Conservation (phyloP, 2,888 invertebrate genomes). For the Drosophila falleni region DNA sequence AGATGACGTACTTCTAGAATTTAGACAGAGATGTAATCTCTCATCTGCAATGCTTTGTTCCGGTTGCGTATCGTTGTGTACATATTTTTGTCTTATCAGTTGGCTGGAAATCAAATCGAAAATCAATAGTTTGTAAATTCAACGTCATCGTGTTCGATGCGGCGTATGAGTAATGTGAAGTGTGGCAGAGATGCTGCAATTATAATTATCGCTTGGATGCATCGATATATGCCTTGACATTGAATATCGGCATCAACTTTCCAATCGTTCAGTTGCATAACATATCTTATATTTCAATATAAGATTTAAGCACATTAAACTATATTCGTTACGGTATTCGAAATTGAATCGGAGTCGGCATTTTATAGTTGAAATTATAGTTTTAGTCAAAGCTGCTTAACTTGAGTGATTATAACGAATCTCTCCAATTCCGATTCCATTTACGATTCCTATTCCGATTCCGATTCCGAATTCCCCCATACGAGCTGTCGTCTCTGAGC, state of each 20-base stretch:
- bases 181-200: slow-evolving; percentile 1
- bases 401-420: slow-evolving; percentile 24
- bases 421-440: slow-evolving; percentile 1
- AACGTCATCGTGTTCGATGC: not conserved
- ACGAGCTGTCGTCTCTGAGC: slow-evolving; percentile 16
- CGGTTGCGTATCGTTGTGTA: slow-evolving; percentile 27
- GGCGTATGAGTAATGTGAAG: slow-evolving; percentile 42
- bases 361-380: no score
- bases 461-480: slow-evolving; percentile 12
- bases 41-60: slow-evolving; percentile 39
- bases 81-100: slow-evolving; percentile 56
- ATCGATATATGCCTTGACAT: slow-evolving; percentile 44
- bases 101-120: slow-evolving; percentile 40
- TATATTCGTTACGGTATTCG: not conserved
- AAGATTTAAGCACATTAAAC: slow-evolving; percentile 45
- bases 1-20: not conserved
- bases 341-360: not conserved
- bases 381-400: not conserved
- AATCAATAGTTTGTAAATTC: slow-evolving; percentile 7
- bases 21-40: slow-evolving; percentile 1
- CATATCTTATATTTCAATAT: slow-evolving; percentile 44
- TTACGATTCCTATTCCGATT: slow-evolving; percentile 12
- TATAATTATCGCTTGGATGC: slow-evolving; percentile 22
- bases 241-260: slow-evolving; percentile 61
- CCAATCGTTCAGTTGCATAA: slow-evolving; percentile 41